Evolutionary conservation across 2,113 vertebrate species (phyloP).

Genomic region (Rhinoptilus africanus): DNA sequence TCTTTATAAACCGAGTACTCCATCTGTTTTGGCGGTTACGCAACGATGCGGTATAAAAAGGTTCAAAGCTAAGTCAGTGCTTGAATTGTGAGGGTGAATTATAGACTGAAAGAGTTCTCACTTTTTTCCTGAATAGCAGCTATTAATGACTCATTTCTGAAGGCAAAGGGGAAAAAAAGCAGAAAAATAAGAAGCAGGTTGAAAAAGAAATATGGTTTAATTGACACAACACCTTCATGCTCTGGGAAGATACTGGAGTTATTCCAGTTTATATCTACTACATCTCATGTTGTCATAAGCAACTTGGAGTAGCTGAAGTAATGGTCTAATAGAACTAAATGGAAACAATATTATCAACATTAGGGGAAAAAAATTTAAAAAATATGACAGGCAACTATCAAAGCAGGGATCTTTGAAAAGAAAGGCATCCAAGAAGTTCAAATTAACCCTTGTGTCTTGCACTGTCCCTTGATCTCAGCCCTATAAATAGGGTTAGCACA

Average conservation of each 20-base stretch:
- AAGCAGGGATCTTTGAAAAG: neutral
- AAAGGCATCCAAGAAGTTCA: neutral
- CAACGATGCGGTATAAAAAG: neutral
- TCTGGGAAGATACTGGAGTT: neutral
- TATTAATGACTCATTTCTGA: conserved; percentile 23
- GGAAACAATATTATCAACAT: neutral
- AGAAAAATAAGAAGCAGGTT: neutral
- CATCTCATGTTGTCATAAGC: neutral
- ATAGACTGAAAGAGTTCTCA: conserved; percentile 31
- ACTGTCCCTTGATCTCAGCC: neutral
- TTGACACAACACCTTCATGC: neutral
- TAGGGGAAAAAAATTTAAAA: neutral
- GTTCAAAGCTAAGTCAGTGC: neutral
- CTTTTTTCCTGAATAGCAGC: neutral
- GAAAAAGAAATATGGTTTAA: neutral
- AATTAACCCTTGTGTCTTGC: neutral
- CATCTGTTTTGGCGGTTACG: neutral
- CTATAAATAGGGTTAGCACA: neutral
- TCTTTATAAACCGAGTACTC: accelerated
- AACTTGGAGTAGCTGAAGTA: neutral
- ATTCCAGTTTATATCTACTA: neutral
- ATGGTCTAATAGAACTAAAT: neutral
- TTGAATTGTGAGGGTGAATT: neutral
- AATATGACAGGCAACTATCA: neutral
- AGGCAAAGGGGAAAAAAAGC: neutral